These are phyloP conservation scores for Malurus melanocephalus DNA, from an alignment of 2,113 vertebrate species.

Conservation along the genomic window DNA sequence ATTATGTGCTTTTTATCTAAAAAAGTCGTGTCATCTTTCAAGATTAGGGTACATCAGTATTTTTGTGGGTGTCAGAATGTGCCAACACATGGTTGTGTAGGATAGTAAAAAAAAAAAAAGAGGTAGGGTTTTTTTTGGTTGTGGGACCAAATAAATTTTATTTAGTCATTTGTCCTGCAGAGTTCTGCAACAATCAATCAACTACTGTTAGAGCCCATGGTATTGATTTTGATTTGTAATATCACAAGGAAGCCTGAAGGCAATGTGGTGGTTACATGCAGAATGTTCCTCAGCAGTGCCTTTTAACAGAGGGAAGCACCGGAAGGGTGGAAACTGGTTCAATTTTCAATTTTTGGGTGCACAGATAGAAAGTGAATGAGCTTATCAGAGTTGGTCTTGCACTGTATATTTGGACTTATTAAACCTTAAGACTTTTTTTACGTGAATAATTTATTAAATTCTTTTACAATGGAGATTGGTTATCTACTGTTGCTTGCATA, in stretches of 20 bases:
- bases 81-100: not conserved
- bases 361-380: not conserved
- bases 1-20: not conserved
- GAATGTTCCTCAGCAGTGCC: not conserved
- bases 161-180: not conserved
- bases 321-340: not conserved
- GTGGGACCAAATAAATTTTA: not conserved
- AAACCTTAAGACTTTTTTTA: not conserved
- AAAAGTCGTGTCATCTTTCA: not conserved
- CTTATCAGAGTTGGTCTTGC: not conserved
- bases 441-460: not conserved
- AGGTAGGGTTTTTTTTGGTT: not conserved
- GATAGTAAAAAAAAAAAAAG: not conserved
- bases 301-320: not conserved
- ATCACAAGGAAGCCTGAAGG: not conserved
- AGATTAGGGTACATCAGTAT: not conserved
- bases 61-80: not conserved
- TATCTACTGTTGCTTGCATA: not conserved
- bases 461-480: not conserved
- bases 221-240: conserved; percentile 8
- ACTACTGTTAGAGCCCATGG: not conserved
- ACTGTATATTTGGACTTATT: not conserved
- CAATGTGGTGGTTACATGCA: not conserved
- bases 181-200: not conserved
- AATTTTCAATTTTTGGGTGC: not conserved